A percentile compares a stretch with the other conserved stretches of the same genome.
phyloP scores from a whole-genome alignment of 2,113 vertebrate genomes.

The Cathartes aura region DNA sequence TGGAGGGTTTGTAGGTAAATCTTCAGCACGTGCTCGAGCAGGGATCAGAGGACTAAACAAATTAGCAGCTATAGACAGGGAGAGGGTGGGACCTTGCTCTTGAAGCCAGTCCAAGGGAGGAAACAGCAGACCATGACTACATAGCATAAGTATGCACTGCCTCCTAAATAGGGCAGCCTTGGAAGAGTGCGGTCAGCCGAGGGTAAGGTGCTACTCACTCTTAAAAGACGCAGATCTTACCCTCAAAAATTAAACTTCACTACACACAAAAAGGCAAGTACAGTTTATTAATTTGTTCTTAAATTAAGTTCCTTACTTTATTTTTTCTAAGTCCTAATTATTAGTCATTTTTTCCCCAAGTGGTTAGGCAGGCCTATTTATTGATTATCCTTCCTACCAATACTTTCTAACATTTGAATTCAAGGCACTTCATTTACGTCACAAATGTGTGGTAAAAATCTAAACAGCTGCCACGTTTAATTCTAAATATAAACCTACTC shows the following conservation, averaged over 20 bases:
- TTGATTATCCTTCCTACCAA: neutral
- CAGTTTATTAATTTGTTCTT: neutral
- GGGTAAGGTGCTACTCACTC: neutral
- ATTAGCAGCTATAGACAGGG: neutral
- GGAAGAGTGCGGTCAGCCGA: fast-evolving
- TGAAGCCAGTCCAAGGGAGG: neutral
- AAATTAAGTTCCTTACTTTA: neutral
- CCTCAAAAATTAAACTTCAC: neutral
- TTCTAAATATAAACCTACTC: neutral
- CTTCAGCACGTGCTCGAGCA: fast-evolving
- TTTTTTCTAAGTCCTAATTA: neutral
- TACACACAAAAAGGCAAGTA: neutral
- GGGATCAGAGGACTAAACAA: neutral
- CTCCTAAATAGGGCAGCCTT: neutral
- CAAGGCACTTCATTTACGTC: neutral
- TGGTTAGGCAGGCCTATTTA: neutral
- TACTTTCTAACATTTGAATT: neutral
- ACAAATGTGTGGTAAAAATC: neutral
- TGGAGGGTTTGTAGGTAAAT: neutral
- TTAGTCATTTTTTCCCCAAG: neutral
- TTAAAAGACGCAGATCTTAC: neutral
- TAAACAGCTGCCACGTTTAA: neutral
- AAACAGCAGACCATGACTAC: neutral
- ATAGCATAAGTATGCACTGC: neutral
- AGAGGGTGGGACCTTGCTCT: neutral